Evolutionary conservation across 2,113 vertebrate genomes (phyloP), one percentile per base, ranked within the genome.

Genomic region (Thomomys bottae): DNA sequence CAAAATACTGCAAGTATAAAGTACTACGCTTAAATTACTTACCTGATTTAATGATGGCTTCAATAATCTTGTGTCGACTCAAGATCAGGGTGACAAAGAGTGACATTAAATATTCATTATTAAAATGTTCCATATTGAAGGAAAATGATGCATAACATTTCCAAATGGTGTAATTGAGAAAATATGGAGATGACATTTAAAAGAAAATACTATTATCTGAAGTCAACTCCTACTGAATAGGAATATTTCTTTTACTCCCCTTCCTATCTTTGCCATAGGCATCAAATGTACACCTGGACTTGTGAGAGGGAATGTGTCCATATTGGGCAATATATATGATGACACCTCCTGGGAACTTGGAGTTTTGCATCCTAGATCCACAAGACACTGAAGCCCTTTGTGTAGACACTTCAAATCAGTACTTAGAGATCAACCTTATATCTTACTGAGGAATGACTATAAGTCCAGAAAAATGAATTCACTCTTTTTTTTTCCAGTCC

Each of bases 321-420:
- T 30, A 49, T 71, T 75, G 42, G 20, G 7, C 77, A 79, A 75
- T 92, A 61, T 82, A 24, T 20, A 80, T 82, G 70, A 5, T 34
- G 94, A 94, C 95, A 96, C 95, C 95, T 95, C 88, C 71, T 91
- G 96, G 82, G 45, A 40, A 3, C 32, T 15, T 49, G 5, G 21
- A 32, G 32, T 84, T 89, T 77, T 92, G 80, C 93, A 92, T 26
- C 79, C 85, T 87, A 93, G 82, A 93, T 86, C 88, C 85, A 82
- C 75, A 78, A 96, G 94, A 90, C 88, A 70, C 38, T 89, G 78
- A 78, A 78, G 9, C 32, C 45, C 6, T 45, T 83, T 36, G 54
- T 20, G 40, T 54, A 36, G n/a, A 18, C 28, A 38, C 76, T 86
- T 91, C 11, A 75, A 78, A 68, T 38, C 10, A 32, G 5, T 45